Evolutionary conservation across 1,140 invertebrate species (phyloP), one percentile per base, ranked within the genome.

Genomic region (Drosophila kurseongensis): DNA sequence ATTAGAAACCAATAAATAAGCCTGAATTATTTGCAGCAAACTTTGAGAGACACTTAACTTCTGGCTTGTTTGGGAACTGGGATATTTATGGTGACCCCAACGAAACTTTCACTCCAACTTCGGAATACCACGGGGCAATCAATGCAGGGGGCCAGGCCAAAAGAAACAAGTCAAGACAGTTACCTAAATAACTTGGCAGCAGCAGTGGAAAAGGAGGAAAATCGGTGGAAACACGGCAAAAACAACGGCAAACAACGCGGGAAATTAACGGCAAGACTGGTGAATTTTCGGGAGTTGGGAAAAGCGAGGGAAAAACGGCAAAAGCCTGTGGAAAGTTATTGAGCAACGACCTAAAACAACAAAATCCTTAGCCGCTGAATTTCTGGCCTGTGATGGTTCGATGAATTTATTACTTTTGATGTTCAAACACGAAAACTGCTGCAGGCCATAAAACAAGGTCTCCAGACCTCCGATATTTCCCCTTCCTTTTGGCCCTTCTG

Each of bases 391-490:
- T 51, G 51, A 74, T 74, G 73, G 73, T 88, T 88, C 83, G 83
- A 88, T 88, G 84, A 88, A 88, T 88, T 88, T 88, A 88, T 88
- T 88, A 88, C 83, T 88, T 88, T 88, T 88, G 84, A 88, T 88
- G 83, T 88, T 88, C 75, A 88, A 89, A 89, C 79, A 88, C 79
- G 84, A 88, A 88, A 89, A 88, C 79, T 88, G 83, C 83, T 88
- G 83, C 83, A 88, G 83, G 83, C 83, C 62, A 88, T 86, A 86
- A 86, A 86, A 86, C 79, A 88, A 86, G 69, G 75, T 52, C 61
- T 51, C 67, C 48, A 75, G 71, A 72, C 69, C 67, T 45, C n/a
- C 41, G 23, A 47, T 29, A 40, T 14, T 18, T 16, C 35, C 16
- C 66, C 42, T 8, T 27, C 12, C 41, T 9, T 14, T 18, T 10